Evolutionary conservation across 2,113 vertebrate species (phyloP), one percentile per base, ranked within the genome.

Genomic region (Eudyptes chrysolophus): DNA sequence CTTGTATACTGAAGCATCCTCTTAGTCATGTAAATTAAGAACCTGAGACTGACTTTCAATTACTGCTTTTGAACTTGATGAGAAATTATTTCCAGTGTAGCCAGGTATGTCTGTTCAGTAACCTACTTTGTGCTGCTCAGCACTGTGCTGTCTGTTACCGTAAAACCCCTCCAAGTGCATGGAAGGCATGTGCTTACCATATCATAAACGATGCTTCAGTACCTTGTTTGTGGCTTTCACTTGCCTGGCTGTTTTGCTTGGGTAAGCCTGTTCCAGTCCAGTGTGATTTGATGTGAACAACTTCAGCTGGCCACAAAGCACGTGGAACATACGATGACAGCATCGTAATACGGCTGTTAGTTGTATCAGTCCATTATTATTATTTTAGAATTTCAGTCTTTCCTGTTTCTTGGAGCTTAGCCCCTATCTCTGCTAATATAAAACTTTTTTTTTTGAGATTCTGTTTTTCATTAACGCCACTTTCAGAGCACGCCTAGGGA

Each of bases 311-410:
- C 14, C 20, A 6, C 38, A 16, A 22, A 38, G n/a, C 49, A 8
- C 2, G 14, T 13, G 16, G 57, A n/a, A 29, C 32, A 2, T 8
- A 19, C 1, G 16, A 24, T 9, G 57, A 11, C 15, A 13, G 27
- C 38, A 30, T 36, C 13, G 6, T 24, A 36, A n/a, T 12, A 4
- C 2, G 40, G 20, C 11, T 22, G 1, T 46, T 36, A 46, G 34
- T 30, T 44, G 49, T 12, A 10, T n/a, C 34, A 6, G 48, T 24
- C 38, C 27, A 0, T 64, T 36, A n/a, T 64, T 36, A n/a, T 4
- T n/a, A 34, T 16, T 64, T 40, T 38, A 81, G 62, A 29, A 38
- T 70, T 71, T n/a, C 17, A 20, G 25, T 62, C 25, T 65, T 74
- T 19, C 18, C 62, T 24, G 25, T 55, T 81, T 68, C 34, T 65